phyloP scores from a whole-genome alignment of 2,888 invertebrate species.

The Amorpha juglandis region DNA sequence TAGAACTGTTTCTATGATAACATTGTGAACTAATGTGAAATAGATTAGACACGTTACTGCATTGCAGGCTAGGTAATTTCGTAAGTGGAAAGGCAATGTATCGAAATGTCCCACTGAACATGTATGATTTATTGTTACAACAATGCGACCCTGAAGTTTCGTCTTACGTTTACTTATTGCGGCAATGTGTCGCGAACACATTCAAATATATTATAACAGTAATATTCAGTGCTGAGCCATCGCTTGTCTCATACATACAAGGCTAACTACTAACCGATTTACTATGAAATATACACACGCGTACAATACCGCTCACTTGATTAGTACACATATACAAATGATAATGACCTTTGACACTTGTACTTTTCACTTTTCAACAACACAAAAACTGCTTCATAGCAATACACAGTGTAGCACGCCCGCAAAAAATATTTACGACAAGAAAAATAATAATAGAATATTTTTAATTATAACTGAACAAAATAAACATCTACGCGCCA shows the following conservation, averaged over 20 bases:
- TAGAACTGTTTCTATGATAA: slow-evolving; percentile 31
- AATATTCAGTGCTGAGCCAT: slow-evolving; percentile 60
- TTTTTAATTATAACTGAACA: slow-evolving; percentile 36
- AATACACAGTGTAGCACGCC: not conserved
- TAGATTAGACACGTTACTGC: slow-evolving; percentile 54
- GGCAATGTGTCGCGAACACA: slow-evolving; percentile 47
- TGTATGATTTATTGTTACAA: slow-evolving; percentile 29
- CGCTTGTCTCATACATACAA: slow-evolving; percentile 65
- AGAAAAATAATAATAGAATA: not conserved
- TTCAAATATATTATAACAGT: slow-evolving; percentile 70
- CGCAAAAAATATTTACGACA: not conserved
- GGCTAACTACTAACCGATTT: slow-evolving; percentile 72
- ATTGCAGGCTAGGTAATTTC: slow-evolving; percentile 46
- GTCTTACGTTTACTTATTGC: slow-evolving; percentile 59
- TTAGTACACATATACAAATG: slow-evolving; percentile 58
- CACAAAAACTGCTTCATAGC: not conserved
- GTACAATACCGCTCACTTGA: slow-evolving; percentile 69
- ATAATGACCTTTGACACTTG: slow-evolving; percentile 69
- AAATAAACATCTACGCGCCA: slow-evolving; percentile 61
- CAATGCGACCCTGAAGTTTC: slow-evolving; percentile 60
- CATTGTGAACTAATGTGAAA: slow-evolving; percentile 39
- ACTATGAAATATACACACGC: slow-evolving; percentile 58
- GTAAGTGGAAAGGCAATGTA: slow-evolving; percentile 43
- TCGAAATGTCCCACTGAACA: slow-evolving; percentile 31
- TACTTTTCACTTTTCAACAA: slow-evolving; percentile 51